phyloP scores from a whole-genome alignment of 2,888 invertebrate species.

The Scaptomyza tumidula region DNA sequence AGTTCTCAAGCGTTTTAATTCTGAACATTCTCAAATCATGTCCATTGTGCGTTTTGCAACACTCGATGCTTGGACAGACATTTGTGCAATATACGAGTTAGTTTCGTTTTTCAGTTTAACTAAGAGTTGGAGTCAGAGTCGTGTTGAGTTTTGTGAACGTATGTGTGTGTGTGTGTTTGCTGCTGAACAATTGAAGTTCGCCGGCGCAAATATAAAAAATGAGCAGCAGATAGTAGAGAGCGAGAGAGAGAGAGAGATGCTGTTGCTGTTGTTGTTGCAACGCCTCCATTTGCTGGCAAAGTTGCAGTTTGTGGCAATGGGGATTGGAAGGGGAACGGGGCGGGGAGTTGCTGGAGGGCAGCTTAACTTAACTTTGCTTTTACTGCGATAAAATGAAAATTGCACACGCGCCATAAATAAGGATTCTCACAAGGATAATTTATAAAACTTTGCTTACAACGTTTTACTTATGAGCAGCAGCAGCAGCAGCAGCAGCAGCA shows the following conservation, averaged over 20 bases:
- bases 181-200: constrained; percentile 76
- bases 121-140: constrained; percentile 29
- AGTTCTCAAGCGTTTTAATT: background rate
- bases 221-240: constrained; percentile 34
- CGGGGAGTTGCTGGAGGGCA: constrained; percentile 34
- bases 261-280: constrained; percentile 59
- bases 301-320: constrained; percentile 32
- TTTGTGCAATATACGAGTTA: constrained; percentile 56
- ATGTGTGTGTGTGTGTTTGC: constrained; percentile 48
- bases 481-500: constrained; percentile 43
- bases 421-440: constrained; percentile 85
- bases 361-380: constrained; percentile 83
- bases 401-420: constrained; percentile 84
- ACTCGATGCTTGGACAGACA: constrained; percentile 53
- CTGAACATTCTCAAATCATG: background rate
- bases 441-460: constrained; percentile 83
- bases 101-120: constrained; percentile 34
- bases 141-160: constrained; percentile 28
- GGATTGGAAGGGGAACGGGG: background rate
- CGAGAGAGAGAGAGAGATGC: background rate
- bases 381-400: constrained; percentile 85
- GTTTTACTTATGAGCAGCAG: constrained; percentile 80
- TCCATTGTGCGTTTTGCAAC: constrained; percentile 49
- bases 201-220: constrained; percentile 74
- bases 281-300: constrained; percentile 68